Evolutionary conservation across 1,140 invertebrate genomes (phyloP).

Genomic region (Palaemon carinicauda): DNA sequence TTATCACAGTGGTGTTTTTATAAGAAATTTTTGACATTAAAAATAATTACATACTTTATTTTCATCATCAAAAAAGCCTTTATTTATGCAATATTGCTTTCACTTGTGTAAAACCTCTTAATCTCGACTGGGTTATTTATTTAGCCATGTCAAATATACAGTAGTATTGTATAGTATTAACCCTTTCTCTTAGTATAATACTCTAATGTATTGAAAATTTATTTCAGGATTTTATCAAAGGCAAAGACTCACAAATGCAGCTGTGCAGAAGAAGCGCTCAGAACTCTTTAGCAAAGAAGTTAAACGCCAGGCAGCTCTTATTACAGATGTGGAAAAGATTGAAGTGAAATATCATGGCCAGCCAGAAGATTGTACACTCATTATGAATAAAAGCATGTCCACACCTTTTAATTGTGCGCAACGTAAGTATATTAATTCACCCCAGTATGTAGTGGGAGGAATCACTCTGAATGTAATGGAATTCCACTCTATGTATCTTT

Average conservation of each 20-base stretch:
- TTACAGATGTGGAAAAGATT: slow-evolving; percentile 91
- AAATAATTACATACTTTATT: too few relatives aligned
- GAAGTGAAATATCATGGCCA: slow-evolving; percentile 80
- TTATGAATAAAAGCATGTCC: slow-evolving; percentile 93
- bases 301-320: slow-evolving; percentile 73
- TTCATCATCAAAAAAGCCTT: too few relatives aligned
- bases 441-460: too few relatives aligned
- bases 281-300: slow-evolving; percentile 83
- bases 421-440: slow-evolving; percentile 74
- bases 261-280: slow-evolving; percentile 73
- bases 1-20: too few relatives aligned
- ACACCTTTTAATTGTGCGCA: slow-evolving; percentile 91
- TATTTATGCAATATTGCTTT: too few relatives aligned
- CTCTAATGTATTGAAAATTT: background rate
- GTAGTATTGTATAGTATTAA: background rate
- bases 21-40: too few relatives aligned
- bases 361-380: slow-evolving; percentile 76
- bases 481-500: too few relatives aligned
- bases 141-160: background rate
- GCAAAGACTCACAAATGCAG: slow-evolving; percentile 68
- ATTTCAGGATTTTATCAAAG: slow-evolving; percentile 33
- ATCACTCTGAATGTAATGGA: too few relatives aligned
- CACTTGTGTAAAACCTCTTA: too few relatives aligned
- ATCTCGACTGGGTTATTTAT: background rate
- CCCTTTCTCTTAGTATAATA: background rate